Conservation (phyloP, 2,888 invertebrate species). For the Anoncus sp. region DNA sequence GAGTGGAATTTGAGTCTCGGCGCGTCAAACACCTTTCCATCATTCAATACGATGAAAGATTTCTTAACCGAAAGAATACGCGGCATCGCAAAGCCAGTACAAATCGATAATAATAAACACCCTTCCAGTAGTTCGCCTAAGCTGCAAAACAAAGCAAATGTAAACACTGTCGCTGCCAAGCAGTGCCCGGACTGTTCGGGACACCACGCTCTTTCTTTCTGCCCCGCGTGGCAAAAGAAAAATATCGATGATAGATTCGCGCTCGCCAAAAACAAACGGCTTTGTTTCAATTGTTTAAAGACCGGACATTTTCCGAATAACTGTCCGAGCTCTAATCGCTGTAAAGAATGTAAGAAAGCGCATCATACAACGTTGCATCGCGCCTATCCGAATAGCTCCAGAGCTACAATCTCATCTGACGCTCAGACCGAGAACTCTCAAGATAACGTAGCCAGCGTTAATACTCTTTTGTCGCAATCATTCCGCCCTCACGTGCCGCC, state of each 20-base stretch:
- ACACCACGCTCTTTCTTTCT: constrained; percentile 11
- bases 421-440: not conserved
- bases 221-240: constrained; percentile 5
- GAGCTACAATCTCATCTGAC: not conserved
- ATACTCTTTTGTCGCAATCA: constrained; percentile 6
- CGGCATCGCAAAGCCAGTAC: not conserved
- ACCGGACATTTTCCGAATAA: constrained; percentile 32
- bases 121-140: not conserved
- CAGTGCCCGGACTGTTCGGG: constrained; percentile 19
- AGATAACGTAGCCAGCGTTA: not conserved
- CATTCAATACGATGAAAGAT: not conserved
- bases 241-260: constrained; percentile 1
- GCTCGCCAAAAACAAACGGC: constrained; percentile 9
- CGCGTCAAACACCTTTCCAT: constrained; percentile 1
- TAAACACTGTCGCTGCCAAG: not conserved
- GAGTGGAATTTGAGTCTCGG: constrained; percentile 23
- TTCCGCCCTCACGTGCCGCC: no score
- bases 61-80: constrained; percentile 12
- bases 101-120: not conserved
- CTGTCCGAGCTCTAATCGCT: constrained; percentile 37
- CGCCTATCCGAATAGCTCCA: not conserved
- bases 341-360: constrained; percentile 37
- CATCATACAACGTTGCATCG: constrained; percentile 51
- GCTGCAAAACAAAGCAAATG: constrained; percentile 1
- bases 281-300: constrained; percentile 55